Evolutionary conservation across 2,888 invertebrate genomes (phyloP), one percentile per base, ranked within the genome.

Genomic region (Notocelia uddmanniana): DNA sequence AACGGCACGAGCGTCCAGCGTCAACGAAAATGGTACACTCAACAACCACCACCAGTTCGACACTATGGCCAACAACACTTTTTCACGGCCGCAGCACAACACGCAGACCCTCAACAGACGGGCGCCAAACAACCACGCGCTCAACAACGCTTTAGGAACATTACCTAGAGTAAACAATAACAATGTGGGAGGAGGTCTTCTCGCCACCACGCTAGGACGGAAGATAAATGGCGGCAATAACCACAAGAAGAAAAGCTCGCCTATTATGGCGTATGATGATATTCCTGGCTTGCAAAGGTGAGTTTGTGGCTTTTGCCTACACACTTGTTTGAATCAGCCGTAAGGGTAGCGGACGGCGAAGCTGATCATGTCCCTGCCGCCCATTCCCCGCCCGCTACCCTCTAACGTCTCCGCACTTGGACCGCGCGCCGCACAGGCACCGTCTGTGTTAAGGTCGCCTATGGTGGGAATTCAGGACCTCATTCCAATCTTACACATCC

Each of bases 1-100:
- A 0, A 97, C 97, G 0, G 96, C 97, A 0, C 95, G 97, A 57
- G 97, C 97, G 0, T 96, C 96, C 0, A 96, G 96, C 84, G 94
- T 95, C 71, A 95, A 94, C 80, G 93, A 93, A 58, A 92, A 91
- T 75, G 85, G 88, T 0, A 89, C 89, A 0, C 77, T 91, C 1
- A 91, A 92, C 84, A 92, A 92, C 77, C 80, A 74, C 15, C 85
- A 85, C 69, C 68, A 81, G 19, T 89, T 85, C 81, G 89, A 91
- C 75, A 77, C 80, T 0, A 80, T 84, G 64, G 82, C 83, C 0
- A 89, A 89, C 81, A 89, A 89, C 80, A 75, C 86, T 8, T 77
- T 63, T 34, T 50, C 88, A 81, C 84, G 86, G 69, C 85, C 85
- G 57, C 90, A 26, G 5, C 59, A 90, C 69, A 90, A 91, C 78